Conservation (phyloP, 2,113 vertebrate species). For the Colaptes auratus region DNA sequence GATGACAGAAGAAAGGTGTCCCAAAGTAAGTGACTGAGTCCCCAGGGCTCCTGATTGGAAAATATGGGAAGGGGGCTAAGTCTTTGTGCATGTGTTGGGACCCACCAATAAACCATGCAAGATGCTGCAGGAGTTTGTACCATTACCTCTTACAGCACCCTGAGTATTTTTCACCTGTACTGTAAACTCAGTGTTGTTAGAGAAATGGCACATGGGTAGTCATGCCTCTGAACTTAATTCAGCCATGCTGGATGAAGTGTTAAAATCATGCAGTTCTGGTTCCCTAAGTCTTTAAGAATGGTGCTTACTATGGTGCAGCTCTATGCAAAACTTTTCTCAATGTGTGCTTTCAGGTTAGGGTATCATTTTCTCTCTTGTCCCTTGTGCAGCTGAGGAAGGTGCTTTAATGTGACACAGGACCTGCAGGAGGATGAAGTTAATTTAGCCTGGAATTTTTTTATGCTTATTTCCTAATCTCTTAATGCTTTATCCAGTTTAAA, state of each 20-base stretch:
- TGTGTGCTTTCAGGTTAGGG: fast-evolving
- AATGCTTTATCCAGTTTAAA: neutral
- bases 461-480: neutral
- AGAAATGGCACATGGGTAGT: neutral
- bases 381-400: neutral
- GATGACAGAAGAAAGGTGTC: slow-evolving; percentile 63
- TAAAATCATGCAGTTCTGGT: neutral
- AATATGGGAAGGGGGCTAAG: neutral
- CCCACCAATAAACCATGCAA: neutral
- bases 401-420: neutral
- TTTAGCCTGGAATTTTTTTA: neutral
- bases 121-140: neutral
- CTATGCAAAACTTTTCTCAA: neutral
- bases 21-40: slow-evolving; percentile 59
- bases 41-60: neutral
- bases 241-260: neutral
- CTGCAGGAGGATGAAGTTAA: neutral
- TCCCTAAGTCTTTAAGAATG: neutral
- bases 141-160: fast-evolving
- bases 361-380: neutral
- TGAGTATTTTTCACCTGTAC: neutral
- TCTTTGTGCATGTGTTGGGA: neutral
- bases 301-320: neutral
- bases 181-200: neutral
- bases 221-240: neutral